phyloP scores from a whole-genome alignment of 2,797 vertebrate species.

The Propithecus deckenii region DNA sequence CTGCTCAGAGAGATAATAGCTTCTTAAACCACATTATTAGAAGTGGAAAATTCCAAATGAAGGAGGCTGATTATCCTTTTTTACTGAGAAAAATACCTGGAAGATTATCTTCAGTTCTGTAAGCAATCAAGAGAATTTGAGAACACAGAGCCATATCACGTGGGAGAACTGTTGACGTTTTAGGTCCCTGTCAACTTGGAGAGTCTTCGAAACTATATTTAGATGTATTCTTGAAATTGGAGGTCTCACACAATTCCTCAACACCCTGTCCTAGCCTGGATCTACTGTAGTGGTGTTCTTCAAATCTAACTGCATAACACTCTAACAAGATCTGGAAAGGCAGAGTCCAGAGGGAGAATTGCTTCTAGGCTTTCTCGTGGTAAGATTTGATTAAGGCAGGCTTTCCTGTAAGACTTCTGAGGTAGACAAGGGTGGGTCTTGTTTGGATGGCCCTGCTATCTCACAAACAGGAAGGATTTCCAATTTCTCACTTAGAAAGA shows the following conservation, averaged over 20 bases:
- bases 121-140: constrained; percentile 23
- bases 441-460: constrained; percentile 14
- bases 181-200: not conserved
- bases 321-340: constrained; percentile 44
- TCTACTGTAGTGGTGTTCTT: constrained; percentile 21
- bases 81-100: constrained; percentile 5
- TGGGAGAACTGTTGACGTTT: constrained; percentile 13
- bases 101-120: constrained; percentile 36
- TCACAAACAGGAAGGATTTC: constrained; percentile 60
- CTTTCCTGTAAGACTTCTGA: constrained; percentile 41
- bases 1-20: constrained; percentile 46
- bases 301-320: not conserved
- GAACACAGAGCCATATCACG: not conserved
- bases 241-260: constrained; percentile 42
- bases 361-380: constrained; percentile 54
- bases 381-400: constrained; percentile 44
- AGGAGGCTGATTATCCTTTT: not conserved
- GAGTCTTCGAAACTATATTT: constrained; percentile 33
- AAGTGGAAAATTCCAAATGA: constrained; percentile 66
- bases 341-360: constrained; percentile 22
- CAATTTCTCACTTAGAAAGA: constrained; percentile 51
- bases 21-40: constrained; percentile 49
- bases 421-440: constrained; percentile 1
- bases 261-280: not conserved
- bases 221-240: constrained; percentile 39